phyloP scores from a whole-genome alignment of 1,140 invertebrate species.

The Drosophila biarmipes region DNA sequence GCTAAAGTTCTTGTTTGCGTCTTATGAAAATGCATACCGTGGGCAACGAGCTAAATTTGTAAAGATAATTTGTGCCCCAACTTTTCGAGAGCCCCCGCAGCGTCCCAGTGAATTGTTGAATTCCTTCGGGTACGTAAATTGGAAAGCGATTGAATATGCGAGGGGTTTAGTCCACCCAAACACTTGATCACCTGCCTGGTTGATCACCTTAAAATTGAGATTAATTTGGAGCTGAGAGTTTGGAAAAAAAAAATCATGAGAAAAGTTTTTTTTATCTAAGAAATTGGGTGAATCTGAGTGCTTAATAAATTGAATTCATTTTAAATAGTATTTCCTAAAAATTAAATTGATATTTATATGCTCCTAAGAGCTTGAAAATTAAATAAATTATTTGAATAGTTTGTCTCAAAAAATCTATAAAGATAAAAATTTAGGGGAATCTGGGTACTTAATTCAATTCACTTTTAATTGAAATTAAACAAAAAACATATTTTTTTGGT shows the following conservation, averaged over 20 bases:
- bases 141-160: constrained; percentile 18
- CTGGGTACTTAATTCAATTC: too few relatives aligned
- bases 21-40: constrained; percentile 65
- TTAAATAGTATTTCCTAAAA: too few relatives aligned
- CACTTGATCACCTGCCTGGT: not conserved
- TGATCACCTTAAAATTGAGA: not conserved
- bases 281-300: too few relatives aligned
- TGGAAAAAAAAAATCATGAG: not conserved
- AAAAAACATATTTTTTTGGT: too few relatives aligned
- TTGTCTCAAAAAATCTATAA: too few relatives aligned
- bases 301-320: too few relatives aligned
- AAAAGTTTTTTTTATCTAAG: too few relatives aligned
- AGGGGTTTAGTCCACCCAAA: not conserved
- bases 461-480: too few relatives aligned
- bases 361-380: too few relatives aligned
- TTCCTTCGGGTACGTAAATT: constrained; percentile 2
- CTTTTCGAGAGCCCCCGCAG: constrained; percentile 40
- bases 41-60: constrained; percentile 53
- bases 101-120: constrained; percentile 21
- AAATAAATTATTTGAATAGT: too few relatives aligned
- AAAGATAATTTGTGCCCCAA: constrained; percentile 72
- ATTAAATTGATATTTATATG: too few relatives aligned
- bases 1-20: constrained; percentile 78
- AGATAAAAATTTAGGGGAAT: too few relatives aligned
- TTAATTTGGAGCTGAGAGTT: not conserved